Conservation (phyloP, 2,888 invertebrate genomes). For the Microctonus aethiopoides region DNA sequence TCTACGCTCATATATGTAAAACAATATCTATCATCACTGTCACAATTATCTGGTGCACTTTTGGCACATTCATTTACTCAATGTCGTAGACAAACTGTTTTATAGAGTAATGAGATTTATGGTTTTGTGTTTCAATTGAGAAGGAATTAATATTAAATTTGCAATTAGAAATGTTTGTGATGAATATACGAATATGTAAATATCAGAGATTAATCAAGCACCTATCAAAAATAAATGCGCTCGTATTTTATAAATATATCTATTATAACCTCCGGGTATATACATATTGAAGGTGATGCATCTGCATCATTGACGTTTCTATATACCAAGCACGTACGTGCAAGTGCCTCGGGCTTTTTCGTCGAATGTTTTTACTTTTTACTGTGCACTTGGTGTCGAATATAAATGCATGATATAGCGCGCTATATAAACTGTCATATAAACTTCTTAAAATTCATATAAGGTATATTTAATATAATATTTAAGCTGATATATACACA, state of each 20-base stretch:
- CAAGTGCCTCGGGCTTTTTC: background rate
- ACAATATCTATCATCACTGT: background rate
- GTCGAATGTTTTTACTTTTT: background rate
- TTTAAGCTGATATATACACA: background rate
- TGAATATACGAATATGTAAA: background rate
- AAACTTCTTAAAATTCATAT: background rate
- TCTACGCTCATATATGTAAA: constrained; percentile 12
- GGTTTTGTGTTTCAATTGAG: background rate
- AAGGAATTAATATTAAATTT: background rate
- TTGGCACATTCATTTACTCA: background rate
- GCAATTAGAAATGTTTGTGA: background rate
- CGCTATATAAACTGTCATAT: background rate
- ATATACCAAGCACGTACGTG: background rate
- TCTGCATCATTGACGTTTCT: background rate
- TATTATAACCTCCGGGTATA: too few species aligned
- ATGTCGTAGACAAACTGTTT: background rate
- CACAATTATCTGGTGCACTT: background rate
- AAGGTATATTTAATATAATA: background rate
- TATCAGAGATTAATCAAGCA: background rate
- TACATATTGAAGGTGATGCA: background rate
- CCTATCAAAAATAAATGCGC: background rate
- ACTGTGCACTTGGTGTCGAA: background rate
- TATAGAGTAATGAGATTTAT: background rate
- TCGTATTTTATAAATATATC: background rate
- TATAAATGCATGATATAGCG: background rate